Evolutionary conservation across 2,113 vertebrate species (phyloP).

Genomic region (Osmerus mordax): DNA sequence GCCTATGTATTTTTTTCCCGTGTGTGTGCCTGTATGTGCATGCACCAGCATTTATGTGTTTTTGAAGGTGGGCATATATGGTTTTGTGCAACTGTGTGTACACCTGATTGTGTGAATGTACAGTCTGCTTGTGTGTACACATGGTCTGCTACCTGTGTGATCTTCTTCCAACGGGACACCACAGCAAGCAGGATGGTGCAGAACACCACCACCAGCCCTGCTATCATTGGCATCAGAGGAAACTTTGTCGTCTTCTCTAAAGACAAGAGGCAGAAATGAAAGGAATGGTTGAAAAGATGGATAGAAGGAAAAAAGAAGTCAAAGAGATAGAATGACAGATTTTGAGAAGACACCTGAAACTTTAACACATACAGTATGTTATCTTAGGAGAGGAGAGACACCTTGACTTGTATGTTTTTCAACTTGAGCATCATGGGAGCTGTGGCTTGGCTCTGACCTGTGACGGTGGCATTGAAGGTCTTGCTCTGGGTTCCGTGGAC

Average conservation of each 20-base stretch:
- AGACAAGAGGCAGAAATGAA: neutral
- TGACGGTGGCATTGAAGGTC: constrained; percentile 54
- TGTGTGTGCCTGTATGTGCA: too few relatives aligned
- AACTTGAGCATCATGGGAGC: neutral
- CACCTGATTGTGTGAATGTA: too few relatives aligned
- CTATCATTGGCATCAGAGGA: constrained; percentile 64
- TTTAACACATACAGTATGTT: neutral
- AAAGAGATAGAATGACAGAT: neutral
- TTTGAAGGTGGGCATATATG: too few relatives aligned
- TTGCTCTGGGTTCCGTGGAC: constrained; percentile 27
- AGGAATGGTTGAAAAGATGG: neutral
- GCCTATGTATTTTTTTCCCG: too few relatives aligned
- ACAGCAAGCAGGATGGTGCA: constrained; percentile 60
- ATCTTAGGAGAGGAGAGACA: neutral
- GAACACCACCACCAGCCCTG: constrained; percentile 65
- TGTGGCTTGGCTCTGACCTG: constrained; percentile 53
- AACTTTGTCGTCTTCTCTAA: constrained; percentile 62
- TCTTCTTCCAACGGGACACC: constrained; percentile 58
- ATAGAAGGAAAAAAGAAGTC: neutral
- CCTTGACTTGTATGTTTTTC: neutral
- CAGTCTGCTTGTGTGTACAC: too few relatives aligned
- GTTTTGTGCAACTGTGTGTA: too few relatives aligned
- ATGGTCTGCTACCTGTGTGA: constrained; percentile 47
- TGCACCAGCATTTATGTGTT: too few relatives aligned
- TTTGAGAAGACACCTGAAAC: neutral